A percentile compares a stretch with the other conserved stretches of the same genome.
Evolutionary conservation across 92 coral and sea anemone species (phyloP).

Genomic region (Phenganax subtilis): DNA sequence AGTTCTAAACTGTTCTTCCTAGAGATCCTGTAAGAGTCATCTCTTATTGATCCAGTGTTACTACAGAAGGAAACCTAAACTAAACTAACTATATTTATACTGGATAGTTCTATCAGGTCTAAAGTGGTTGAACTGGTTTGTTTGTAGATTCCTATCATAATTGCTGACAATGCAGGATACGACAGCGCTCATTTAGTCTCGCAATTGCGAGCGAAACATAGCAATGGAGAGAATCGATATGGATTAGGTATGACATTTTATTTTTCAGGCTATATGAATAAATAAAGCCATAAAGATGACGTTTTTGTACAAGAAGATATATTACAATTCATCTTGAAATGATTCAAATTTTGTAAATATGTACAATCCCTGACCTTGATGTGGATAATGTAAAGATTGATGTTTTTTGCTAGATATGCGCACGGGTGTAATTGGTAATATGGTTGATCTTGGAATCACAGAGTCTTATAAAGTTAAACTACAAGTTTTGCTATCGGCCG

Average conservation of each 20-base stretch:
- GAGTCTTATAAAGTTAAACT: conserved; percentile 92
- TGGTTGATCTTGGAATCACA: conserved; percentile 90
- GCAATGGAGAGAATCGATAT: conserved; percentile 71
- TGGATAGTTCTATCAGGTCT: not conserved
- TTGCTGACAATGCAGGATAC: conserved; percentile 98
- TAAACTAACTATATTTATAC: no score
- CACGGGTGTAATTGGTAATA: conserved; percentile 79
- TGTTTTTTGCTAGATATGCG: conserved; percentile 61
- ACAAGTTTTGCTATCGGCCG: conserved; percentile 85
- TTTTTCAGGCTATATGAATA: not conserved
- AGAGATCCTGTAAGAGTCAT: no score
- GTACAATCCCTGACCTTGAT: conserved; percentile 18
- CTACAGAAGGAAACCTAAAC: no score
- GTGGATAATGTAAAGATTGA: conserved; percentile 62
- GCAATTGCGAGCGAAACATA: conserved; percentile 90
- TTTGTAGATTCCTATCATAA: conserved; percentile 80
- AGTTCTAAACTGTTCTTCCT: no score
- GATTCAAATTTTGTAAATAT: no score
- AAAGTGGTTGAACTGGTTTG: not conserved
- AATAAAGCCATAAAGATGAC: no score
- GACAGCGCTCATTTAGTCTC: conserved; percentile 98
- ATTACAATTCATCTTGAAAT: no score
- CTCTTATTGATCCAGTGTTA: no score
- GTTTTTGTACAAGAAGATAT: no score
- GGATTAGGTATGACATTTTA: conserved; percentile 65